Percentiles rank a stretch among this genome's conserved stretches.
Evolutionary conservation across 1,140 invertebrate genomes (phyloP).

Genomic region (Papilio polyxenes): DNA sequence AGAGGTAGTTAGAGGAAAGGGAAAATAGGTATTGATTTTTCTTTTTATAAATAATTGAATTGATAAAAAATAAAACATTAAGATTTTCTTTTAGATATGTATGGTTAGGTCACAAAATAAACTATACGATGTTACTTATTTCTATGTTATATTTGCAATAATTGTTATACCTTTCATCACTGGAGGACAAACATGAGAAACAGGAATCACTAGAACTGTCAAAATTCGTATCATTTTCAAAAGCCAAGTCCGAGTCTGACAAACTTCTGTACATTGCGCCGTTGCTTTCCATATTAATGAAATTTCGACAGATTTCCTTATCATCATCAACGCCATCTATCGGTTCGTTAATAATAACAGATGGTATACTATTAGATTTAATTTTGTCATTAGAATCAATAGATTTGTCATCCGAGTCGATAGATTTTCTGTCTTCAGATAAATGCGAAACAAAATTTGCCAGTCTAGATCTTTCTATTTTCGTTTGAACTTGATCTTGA

Average conservation of each 20-base stretch:
- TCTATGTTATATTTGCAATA: no score
- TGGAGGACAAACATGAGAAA: conserved; percentile 59
- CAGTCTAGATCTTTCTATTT: conserved; percentile 68
- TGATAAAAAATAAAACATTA: no score
- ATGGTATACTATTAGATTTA: conserved; percentile 53
- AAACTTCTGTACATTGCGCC: conserved; percentile 56
- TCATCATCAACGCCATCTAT: conserved; percentile 48
- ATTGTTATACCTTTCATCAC: conserved; percentile 60
- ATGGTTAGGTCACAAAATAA: background rate
- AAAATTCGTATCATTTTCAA: conserved; percentile 51
- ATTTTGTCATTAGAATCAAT: conserved; percentile 44
- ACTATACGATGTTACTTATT: no score
- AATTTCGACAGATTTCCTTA: conserved; percentile 62
- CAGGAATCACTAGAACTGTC: conserved; percentile 66
- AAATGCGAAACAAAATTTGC: conserved; percentile 71
- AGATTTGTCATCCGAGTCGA: conserved; percentile 44
- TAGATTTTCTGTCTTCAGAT: conserved; percentile 64
- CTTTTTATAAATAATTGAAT: no score
- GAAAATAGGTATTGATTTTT: no score
- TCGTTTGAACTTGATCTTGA: conserved; percentile 74
- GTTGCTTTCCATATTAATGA: conserved; percentile 64
- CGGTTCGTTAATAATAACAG: conserved; percentile 64
- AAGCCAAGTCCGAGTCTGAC: conserved; percentile 62
- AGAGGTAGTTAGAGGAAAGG: no score
- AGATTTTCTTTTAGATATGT: no score